Evolutionary conservation across 1,140 invertebrate species (phyloP).

Genomic region (Conus ventricosus): DNA sequence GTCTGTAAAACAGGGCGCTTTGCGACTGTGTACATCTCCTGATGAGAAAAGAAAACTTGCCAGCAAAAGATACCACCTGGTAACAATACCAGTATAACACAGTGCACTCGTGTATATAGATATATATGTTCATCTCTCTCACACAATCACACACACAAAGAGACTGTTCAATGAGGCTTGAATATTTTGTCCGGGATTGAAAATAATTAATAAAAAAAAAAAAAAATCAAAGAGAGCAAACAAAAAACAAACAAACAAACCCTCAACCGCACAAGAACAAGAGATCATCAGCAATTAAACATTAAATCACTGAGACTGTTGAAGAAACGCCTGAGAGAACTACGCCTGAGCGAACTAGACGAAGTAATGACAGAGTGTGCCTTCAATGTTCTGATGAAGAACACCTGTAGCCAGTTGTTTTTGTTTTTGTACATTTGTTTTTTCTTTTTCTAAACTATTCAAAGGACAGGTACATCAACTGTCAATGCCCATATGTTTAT

Average conservation of each 20-base stretch:
- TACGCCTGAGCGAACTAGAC: constrained; percentile 17
- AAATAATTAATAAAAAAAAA: background rate
- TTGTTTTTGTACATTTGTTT: no score
- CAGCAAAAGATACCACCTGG: background rate
- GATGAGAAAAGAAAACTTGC: background rate
- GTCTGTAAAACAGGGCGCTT: background rate
- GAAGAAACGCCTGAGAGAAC: constrained; percentile 15
- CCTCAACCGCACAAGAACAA: background rate
- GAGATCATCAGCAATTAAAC: constrained; percentile 2
- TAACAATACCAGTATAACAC: background rate
- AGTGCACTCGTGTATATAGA: background rate
- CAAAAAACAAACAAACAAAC: background rate
- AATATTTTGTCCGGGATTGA: background rate
- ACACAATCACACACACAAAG: background rate
- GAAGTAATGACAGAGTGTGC: background rate
- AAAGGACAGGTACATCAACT: no score
- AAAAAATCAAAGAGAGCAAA: background rate
- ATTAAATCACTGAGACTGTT: constrained; percentile 16
- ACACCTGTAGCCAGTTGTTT: no score
- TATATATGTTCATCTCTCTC: background rate
- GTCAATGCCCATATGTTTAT: no score
- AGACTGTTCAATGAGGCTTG: background rate
- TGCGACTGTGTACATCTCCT: background rate
- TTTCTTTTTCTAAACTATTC: no score
- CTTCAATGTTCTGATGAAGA: background rate